phyloP scores from a whole-genome alignment of 2,797 vertebrate species.

The Syngnathus acus region DNA sequence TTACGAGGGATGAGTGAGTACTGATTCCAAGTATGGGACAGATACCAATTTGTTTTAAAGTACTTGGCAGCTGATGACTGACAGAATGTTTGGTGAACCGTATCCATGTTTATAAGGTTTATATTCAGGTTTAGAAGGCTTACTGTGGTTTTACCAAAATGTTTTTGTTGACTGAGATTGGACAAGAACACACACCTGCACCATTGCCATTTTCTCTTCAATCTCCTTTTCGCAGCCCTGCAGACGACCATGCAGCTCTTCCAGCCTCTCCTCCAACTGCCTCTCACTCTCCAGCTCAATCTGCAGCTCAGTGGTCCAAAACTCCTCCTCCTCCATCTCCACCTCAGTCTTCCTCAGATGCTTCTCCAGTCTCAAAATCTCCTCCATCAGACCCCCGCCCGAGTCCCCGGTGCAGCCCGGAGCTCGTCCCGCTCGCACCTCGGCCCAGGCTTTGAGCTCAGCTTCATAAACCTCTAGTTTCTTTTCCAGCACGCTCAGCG shows the following conservation, averaged over 20 bases:
- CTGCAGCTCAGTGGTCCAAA: constrained; percentile 95
- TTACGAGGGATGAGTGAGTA: too few relatives aligned
- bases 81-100: too few relatives aligned
- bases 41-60: too few relatives aligned
- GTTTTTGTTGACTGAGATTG: too few relatives aligned
- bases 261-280: constrained; percentile 88
- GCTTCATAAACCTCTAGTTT: constrained; percentile 81
- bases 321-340: constrained; percentile 96
- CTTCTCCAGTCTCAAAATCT: constrained; percentile 85
- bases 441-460: constrained; percentile 80
- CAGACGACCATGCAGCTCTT: constrained; percentile 81
- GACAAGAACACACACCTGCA: constrained; percentile 50
- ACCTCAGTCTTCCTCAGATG: constrained; percentile 87
- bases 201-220: constrained; percentile 76
- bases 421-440: constrained; percentile 53
- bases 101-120: too few relatives aligned
- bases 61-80: too few relatives aligned
- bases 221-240: constrained; percentile 80
- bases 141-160: too few relatives aligned
- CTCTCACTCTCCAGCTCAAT: constrained; percentile 94
- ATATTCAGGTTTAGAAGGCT: too few relatives aligned
- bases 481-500: constrained; percentile 79
- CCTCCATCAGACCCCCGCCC: constrained; percentile 72
- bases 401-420: constrained; percentile 44
- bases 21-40: too few relatives aligned